phyloP scores from a whole-genome alignment of 2,113 vertebrate genomes.

The Enhydra lutris region DNA sequence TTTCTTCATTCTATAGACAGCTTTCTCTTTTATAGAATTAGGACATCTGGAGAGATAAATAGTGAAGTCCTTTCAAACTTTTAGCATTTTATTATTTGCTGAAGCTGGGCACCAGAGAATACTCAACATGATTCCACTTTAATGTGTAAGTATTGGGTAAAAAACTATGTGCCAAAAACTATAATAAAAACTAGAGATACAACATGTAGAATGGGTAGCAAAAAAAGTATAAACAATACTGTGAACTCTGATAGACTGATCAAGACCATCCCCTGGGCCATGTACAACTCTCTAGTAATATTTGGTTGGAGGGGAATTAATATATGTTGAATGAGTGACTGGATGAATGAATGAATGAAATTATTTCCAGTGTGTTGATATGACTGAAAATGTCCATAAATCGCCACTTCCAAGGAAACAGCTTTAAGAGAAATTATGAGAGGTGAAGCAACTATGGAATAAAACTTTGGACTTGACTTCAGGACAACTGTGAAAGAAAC shows the following conservation, averaged over 20 bases:
- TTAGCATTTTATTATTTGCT: not conserved
- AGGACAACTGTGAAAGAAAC: not conserved
- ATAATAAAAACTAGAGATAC: not conserved
- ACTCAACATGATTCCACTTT: not conserved
- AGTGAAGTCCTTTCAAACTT: not conserved
- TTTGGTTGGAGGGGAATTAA: not conserved
- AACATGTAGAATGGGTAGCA: not conserved
- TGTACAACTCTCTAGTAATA: too few species aligned
- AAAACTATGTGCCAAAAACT: not conserved
- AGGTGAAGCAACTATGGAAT: not conserved
- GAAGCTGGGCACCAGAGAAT: not conserved
- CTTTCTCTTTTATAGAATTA: not conserved
- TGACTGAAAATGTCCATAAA: not conserved
- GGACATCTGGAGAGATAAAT: not conserved
- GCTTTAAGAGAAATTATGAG: not conserved
- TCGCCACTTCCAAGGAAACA: not conserved
- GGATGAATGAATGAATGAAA: not conserved
- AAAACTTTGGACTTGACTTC: not conserved
- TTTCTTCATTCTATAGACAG: not conserved
- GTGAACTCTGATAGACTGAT: not conserved
- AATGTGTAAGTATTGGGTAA: fast-evolving
- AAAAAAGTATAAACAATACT: not conserved
- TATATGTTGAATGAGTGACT: not conserved
- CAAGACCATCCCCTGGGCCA: not conserved
- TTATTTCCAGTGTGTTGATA: not conserved